Evolutionary conservation across 2,888 invertebrate species (phyloP).

Genomic region (Macrosoma leucophasiata): DNA sequence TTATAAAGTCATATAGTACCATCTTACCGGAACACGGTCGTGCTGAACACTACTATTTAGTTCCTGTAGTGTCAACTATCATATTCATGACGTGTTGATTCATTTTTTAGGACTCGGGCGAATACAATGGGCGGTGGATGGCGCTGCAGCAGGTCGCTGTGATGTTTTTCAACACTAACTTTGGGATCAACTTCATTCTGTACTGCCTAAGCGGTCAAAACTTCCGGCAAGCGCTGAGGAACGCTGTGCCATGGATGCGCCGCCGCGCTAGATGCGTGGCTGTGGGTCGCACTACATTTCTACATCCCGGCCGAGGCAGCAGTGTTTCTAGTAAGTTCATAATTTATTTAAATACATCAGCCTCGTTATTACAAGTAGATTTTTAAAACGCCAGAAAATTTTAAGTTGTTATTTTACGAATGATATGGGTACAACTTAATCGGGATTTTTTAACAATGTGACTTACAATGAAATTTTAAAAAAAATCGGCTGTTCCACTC

Average conservation of each 20-base stretch:
- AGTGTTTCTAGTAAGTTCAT: constrained; percentile 48
- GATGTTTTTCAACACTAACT: constrained; percentile 86
- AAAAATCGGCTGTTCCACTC: no score
- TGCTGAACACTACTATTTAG: no score
- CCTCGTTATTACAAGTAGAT: constrained; percentile 1
- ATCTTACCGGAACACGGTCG: no score
- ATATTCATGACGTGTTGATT: no score
- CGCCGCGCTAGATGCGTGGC: constrained; percentile 22
- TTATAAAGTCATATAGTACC: no score
- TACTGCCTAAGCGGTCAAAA: constrained; percentile 89
- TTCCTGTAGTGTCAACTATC: no score
- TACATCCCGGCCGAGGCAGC: constrained; percentile 30
- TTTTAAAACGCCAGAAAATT: no score
- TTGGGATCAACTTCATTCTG: constrained; percentile 87
- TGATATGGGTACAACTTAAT: no score
- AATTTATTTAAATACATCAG: no score
- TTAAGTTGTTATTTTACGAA: no score
- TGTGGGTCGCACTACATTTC: constrained; percentile 22
- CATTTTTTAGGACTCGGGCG: constrained; percentile 39
- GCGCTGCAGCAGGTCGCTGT: constrained; percentile 79
- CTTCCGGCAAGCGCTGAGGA: constrained; percentile 78
- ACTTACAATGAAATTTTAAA: no score
- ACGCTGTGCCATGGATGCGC: constrained; percentile 38
- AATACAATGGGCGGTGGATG: constrained; percentile 56
- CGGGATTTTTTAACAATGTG: no score